These are phyloP conservation scores for Elanus axillaris DNA, from an alignment of 2,113 vertebrate genomes.

Conservation along the genomic window DNA sequence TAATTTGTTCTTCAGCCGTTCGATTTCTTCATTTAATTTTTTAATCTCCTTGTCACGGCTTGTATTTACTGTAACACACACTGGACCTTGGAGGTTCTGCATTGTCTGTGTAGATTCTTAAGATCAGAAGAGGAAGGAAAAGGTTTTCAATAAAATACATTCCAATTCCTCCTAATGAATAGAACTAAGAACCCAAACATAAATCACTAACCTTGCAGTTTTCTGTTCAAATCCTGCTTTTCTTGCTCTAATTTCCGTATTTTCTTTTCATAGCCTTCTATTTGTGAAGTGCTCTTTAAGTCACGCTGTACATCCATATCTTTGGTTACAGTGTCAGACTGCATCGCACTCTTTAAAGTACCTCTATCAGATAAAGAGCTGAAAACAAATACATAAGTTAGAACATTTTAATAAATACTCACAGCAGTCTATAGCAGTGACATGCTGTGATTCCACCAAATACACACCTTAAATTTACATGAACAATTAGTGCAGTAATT, in stretches of 20 bases:
- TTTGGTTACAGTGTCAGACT: constrained; percentile 60
- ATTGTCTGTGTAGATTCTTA: constrained; percentile 87
- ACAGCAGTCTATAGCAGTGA: neutral
- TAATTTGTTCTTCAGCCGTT: constrained; percentile 90
- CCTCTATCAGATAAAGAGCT: constrained; percentile 89
- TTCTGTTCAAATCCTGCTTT: constrained; percentile 90
- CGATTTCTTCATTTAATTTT: constrained; percentile 94
- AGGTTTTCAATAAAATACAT: neutral
- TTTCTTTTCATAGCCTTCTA: constrained; percentile 88
- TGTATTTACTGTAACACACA: constrained; percentile 73
- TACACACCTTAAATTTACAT: neutral
- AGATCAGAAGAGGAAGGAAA: neutral
- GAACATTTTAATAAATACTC: constrained; percentile 1
- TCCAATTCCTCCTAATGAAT: neutral
- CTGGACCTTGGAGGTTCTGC: constrained; percentile 80
- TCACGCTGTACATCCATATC: constrained; percentile 69
- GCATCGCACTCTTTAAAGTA: constrained; percentile 66
- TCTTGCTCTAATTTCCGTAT: constrained; percentile 91
- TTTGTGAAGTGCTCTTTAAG: constrained; percentile 77
- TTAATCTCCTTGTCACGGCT: constrained; percentile 90
- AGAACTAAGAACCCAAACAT: neutral
- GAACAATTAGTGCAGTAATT: neutral
- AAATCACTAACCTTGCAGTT: constrained; percentile 83
- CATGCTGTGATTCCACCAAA: neutral
- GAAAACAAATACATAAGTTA: neutral